Conservation (phyloP, 2,888 invertebrate species). For the Drepanosiphum platanoidis region DNA sequence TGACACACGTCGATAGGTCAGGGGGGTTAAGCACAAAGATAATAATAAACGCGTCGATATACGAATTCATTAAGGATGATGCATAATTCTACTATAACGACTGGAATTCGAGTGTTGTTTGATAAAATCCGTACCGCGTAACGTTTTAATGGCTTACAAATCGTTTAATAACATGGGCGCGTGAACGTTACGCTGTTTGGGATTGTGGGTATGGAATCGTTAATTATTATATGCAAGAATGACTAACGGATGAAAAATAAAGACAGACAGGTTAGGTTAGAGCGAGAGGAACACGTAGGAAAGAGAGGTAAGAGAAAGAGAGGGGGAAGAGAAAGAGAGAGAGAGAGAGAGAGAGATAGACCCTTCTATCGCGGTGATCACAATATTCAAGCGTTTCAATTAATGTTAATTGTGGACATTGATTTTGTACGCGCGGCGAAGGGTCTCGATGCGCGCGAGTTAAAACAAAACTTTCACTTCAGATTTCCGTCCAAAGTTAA, state of each 20-base stretch:
- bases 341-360: neutral
- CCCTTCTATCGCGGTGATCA: neutral
- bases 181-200: no score
- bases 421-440: slow-evolving; percentile 27
- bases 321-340: neutral
- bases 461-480: slow-evolving; percentile 59
- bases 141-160: no score
- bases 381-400: slow-evolving; percentile 55
- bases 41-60: no score
- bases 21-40: no score
- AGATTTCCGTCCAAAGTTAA: slow-evolving; percentile 56
- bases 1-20: no score
- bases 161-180: no score
- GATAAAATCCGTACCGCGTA: no score
- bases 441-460: slow-evolving; percentile 27
- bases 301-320: neutral
- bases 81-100: no score
- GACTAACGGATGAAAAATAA: neutral
- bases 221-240: no score
- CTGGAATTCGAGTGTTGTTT: no score
- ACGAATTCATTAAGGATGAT: no score
- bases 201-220: no score
- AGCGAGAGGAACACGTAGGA: neutral
- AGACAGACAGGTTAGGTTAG: neutral
- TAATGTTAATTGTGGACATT: slow-evolving; percentile 62